Conservation (phyloP, 2,888 invertebrate species). For the Physocephala rufipes region DNA sequence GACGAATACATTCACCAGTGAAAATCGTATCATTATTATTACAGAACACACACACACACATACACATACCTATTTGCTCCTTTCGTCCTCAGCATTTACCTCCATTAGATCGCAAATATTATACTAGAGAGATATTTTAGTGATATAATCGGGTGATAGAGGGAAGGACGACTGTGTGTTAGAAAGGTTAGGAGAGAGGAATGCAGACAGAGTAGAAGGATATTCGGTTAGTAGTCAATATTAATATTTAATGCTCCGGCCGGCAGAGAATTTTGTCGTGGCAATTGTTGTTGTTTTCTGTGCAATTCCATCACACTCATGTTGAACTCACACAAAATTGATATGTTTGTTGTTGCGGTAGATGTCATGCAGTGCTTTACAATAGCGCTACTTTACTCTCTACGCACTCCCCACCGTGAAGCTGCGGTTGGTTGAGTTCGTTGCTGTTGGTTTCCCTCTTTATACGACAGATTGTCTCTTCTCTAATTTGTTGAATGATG, state of each 20-base stretch:
- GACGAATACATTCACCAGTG: too few relatives aligned
- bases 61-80: neutral
- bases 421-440: slow-evolving; percentile 29
- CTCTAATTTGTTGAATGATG: neutral
- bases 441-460: slow-evolving; percentile 21
- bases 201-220: neutral
- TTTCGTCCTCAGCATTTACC: neutral
- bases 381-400: neutral
- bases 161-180: too few relatives aligned
- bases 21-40: too few relatives aligned
- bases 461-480: neutral
- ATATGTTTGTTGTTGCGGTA: slow-evolving; percentile 19
- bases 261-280: too few relatives aligned
- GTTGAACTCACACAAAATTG: neutral
- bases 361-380: neutral
- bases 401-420: slow-evolving; percentile 21
- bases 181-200: neutral
- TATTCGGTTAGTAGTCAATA: neutral
- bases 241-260: neutral
- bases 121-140: too few relatives aligned
- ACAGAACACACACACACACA: slow-evolving; percentile 1
- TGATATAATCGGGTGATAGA: too few relatives aligned
- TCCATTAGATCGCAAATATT: neutral
- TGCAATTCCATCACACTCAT: too few relatives aligned
- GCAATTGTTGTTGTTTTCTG: too few relatives aligned